phyloP scores from a whole-genome alignment of 1,140 invertebrate genomes.

The Ostrea denselamellosa region DNA sequence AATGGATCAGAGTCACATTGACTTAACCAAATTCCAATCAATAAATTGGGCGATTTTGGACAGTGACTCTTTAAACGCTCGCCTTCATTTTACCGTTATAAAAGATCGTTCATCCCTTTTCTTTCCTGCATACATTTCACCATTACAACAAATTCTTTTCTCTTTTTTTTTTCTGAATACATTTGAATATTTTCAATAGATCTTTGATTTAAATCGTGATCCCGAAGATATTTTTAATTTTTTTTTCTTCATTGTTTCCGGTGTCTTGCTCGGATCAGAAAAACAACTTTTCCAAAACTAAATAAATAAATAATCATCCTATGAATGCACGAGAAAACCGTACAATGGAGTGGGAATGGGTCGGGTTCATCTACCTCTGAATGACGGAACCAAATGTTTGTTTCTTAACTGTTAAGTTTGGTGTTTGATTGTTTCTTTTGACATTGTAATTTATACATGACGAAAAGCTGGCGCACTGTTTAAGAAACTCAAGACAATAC shows the following conservation, averaged over 20 bases:
- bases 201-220: not conserved
- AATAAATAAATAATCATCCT: not conserved
- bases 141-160: no score
- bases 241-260: not conserved
- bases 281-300: not conserved
- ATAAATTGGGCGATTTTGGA: not conserved
- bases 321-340: not conserved
- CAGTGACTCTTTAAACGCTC: not conserved
- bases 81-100: not conserved
- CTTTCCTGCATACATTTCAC: no score
- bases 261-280: not conserved
- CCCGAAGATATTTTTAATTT: no score
- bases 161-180: not conserved
- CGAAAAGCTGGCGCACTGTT: not conserved
- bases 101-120: not conserved
- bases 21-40: not conserved
- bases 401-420: not conserved
- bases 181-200: no score
- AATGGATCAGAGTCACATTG: not conserved
- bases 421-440: not conserved
- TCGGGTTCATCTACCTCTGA: not conserved
- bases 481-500: not conserved
- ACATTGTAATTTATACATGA: slow-evolving; percentile 2
- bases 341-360: not conserved
- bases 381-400: slow-evolving; percentile 2